These are phyloP conservation scores for Tachysurus fulvidraco DNA, from an alignment of 2,113 vertebrate genomes.

Conservation along the genomic window DNA sequence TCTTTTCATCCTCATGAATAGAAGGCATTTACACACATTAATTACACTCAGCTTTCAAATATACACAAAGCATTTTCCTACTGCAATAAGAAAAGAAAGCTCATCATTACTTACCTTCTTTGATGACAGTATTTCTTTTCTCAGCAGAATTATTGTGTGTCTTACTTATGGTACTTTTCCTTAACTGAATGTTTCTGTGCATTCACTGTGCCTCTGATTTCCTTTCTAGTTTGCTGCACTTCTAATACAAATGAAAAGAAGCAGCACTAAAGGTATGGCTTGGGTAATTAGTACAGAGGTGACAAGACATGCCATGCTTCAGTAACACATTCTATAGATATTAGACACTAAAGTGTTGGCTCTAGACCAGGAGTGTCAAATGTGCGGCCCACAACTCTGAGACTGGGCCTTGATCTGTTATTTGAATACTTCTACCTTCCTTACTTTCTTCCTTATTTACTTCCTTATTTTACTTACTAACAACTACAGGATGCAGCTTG, in stretches of 20 bases:
- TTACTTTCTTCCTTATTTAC: not conserved
- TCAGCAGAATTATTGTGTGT: not conserved
- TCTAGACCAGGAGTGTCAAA: not conserved
- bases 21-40: not conserved
- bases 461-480: not conserved
- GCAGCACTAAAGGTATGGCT: slow-evolving; percentile 52
- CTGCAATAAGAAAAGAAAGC: not conserved
- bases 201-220: not conserved
- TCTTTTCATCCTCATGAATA: not conserved
- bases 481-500: not conserved
- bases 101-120: not conserved
- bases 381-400: not conserved
- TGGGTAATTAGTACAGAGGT: slow-evolving; percentile 66
- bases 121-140: not conserved
- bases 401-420: not conserved
- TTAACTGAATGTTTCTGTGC: not conserved
- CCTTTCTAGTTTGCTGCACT: not conserved
- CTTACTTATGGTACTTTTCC: not conserved
- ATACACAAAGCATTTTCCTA: not conserved
- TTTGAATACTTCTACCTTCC: not conserved
- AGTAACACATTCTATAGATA: slow-evolving; percentile 66
- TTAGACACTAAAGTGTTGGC: not conserved
- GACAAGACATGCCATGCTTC: slow-evolving; percentile 59
- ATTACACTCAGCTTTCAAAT: not conserved
- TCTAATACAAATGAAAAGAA: slow-evolving; percentile 26